These are phyloP conservation scores for Helobdella robusta DNA, from an alignment of 2,888 invertebrate genomes.

Conservation along the genomic window DNA sequence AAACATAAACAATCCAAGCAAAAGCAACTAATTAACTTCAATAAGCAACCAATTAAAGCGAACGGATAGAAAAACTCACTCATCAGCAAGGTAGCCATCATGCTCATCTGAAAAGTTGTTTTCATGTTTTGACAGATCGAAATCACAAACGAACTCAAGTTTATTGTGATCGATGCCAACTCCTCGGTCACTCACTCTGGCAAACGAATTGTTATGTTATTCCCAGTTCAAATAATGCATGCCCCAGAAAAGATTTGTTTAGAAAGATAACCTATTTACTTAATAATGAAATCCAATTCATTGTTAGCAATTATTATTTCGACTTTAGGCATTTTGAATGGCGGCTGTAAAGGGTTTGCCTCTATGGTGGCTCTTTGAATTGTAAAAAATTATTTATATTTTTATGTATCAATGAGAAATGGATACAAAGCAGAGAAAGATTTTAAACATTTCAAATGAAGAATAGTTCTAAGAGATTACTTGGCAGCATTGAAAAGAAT, in stretches of 20 bases:
- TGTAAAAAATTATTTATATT: background rate
- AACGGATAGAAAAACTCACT: too few species aligned
- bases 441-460: background rate
- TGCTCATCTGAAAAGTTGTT: constrained; percentile 37
- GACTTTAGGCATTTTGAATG: constrained; percentile 54
- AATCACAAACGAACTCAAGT: constrained; percentile 51
- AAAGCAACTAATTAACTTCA: too few species aligned
- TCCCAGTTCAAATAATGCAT: background rate
- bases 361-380: too few species aligned
- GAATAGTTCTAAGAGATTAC: constrained; percentile 36
- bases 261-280: constrained; percentile 54
- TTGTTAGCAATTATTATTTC: constrained; percentile 54
- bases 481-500: constrained; percentile 54
- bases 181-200: constrained; percentile 54
- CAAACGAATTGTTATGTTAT: background rate
- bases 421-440: background rate
- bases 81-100: constrained; percentile 49
- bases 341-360: too few species aligned
- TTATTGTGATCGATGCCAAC: constrained; percentile 53
- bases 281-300: constrained; percentile 54
- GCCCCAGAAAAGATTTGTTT: constrained; percentile 41
- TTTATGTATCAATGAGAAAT: background rate
- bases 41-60: too few species aligned
- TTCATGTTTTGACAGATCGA: constrained; percentile 52
- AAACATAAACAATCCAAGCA: too few species aligned